Evolutionary conservation across 2,888 invertebrate genomes (phyloP).

Genomic region (Ariolimax columbianus): DNA sequence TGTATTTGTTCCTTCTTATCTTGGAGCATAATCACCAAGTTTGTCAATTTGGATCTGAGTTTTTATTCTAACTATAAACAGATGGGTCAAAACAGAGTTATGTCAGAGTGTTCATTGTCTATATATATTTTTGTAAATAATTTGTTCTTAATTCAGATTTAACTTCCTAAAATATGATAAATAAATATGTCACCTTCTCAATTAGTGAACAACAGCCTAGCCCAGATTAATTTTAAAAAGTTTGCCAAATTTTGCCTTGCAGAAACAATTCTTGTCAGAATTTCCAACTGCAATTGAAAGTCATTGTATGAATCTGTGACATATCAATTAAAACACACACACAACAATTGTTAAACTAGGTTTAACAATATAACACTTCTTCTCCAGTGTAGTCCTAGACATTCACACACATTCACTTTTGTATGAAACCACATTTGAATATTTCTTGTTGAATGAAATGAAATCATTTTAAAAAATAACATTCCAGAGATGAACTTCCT

Average conservation of each 20-base stretch:
- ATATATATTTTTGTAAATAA: background rate
- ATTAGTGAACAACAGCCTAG: background rate
- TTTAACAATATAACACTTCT: too few species aligned
- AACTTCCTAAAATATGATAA: background rate
- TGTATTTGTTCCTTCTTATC: background rate
- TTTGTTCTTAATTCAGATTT: background rate
- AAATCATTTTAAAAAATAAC: too few species aligned
- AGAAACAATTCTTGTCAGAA: background rate
- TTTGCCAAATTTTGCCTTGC: constrained; percentile 26
- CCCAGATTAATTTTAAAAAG: background rate
- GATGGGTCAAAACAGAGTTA: background rate
- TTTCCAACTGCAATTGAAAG: too few species aligned
- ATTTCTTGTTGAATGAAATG: too few species aligned
- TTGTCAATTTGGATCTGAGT: background rate
- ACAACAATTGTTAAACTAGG: too few species aligned
- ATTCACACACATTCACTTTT: too few species aligned
- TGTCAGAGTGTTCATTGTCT: background rate
- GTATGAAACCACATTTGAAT: too few species aligned
- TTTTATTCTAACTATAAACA: background rate
- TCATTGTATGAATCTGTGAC: too few species aligned
- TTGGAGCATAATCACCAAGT: background rate
- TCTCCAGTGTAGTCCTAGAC: too few species aligned
- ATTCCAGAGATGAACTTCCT: too few species aligned
- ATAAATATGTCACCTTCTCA: background rate
- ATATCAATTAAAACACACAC: too few species aligned